These are phyloP conservation scores for Drosophila busckii DNA, from an alignment of 1,140 invertebrate species.

Conservation along the genomic window DNA sequence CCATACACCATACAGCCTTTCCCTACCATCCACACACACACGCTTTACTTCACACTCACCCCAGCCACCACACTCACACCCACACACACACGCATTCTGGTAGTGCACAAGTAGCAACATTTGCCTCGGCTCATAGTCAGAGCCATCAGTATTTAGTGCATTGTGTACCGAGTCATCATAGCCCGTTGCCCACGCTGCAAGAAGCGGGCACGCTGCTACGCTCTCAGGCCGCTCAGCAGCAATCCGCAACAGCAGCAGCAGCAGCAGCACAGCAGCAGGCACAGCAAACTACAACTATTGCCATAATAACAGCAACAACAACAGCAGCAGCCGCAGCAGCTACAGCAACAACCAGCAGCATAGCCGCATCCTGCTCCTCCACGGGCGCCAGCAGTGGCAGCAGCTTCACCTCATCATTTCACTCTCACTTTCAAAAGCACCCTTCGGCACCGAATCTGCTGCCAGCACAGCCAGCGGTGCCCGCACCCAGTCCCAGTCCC, in stretches of 20 bases:
- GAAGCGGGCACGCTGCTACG: conserved; percentile 62
- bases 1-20: conserved; percentile 60
- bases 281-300: conserved; percentile 9
- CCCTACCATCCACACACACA: conserved; percentile 38
- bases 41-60: conserved; percentile 12
- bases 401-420: conserved; percentile 48
- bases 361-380: conserved; percentile 8
- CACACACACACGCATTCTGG: conserved; percentile 53
- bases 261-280: neutral
- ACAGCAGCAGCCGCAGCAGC: conserved; percentile 3
- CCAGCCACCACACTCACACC: conserved; percentile 32
- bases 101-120: conserved; percentile 73
- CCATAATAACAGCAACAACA: conserved; percentile 6
- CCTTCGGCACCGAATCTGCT: conserved; percentile 71
- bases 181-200: conserved; percentile 75
- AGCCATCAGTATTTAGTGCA: conserved; percentile 78
- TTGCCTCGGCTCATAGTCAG: conserved; percentile 75
- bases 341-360: conserved; percentile 1
- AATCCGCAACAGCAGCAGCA: conserved; percentile 16
- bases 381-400: conserved; percentile 12
- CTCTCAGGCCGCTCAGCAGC: conserved; percentile 40
- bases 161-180: conserved; percentile 74
- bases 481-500: conserved; percentile 73
- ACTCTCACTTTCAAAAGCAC: conserved; percentile 77
- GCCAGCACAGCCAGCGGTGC: conserved; percentile 56